Evolutionary conservation across 2,113 vertebrate genomes (phyloP).

Genomic region (Bostrychus sinensis): DNA sequence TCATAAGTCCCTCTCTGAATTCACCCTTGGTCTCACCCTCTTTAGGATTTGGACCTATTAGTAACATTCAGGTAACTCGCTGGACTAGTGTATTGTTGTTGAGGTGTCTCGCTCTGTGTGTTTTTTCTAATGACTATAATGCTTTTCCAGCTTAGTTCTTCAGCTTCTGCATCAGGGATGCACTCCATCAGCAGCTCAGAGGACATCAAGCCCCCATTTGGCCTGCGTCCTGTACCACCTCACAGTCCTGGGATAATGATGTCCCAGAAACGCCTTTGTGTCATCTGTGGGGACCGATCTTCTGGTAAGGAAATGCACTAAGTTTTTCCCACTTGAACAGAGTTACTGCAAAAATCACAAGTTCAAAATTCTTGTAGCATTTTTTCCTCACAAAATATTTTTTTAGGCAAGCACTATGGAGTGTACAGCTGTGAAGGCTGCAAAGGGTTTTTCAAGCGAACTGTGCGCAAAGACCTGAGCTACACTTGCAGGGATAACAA

Average conservation of each 20-base stretch:
- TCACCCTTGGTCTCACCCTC: slow-evolving; percentile 86
- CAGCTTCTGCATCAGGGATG: slow-evolving; percentile 85
- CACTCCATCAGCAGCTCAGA: slow-evolving; percentile 89
- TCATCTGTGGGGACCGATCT: slow-evolving; percentile 92
- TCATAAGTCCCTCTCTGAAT: slow-evolving; percentile 87
- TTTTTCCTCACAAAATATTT: slow-evolving; percentile 1
- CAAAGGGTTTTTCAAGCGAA: slow-evolving; percentile 97
- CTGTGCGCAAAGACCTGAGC: slow-evolving; percentile 93
- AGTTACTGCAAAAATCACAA: neutral
- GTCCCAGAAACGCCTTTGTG: slow-evolving; percentile 87
- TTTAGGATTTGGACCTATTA: slow-evolving; percentile 88
- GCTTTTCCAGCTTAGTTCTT: slow-evolving; percentile 84
- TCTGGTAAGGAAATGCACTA: slow-evolving; percentile 80
- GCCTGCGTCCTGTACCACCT: slow-evolving; percentile 82
- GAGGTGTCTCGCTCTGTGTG: too few species aligned
- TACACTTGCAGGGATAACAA: slow-evolving; percentile 97
- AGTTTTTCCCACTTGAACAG: neutral
- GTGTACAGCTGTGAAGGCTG: slow-evolving; percentile 98
- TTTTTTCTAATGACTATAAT: too few species aligned
- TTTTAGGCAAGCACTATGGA: slow-evolving; percentile 93
- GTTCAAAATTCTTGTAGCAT: neutral
- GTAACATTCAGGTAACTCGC: slow-evolving; percentile 87
- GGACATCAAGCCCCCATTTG: slow-evolving; percentile 89
- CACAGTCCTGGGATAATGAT: slow-evolving; percentile 84
- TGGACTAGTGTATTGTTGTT: neutral